Conservation (phyloP, 92 coral and sea anemone genomes). For the Siderastrea radians region DNA sequence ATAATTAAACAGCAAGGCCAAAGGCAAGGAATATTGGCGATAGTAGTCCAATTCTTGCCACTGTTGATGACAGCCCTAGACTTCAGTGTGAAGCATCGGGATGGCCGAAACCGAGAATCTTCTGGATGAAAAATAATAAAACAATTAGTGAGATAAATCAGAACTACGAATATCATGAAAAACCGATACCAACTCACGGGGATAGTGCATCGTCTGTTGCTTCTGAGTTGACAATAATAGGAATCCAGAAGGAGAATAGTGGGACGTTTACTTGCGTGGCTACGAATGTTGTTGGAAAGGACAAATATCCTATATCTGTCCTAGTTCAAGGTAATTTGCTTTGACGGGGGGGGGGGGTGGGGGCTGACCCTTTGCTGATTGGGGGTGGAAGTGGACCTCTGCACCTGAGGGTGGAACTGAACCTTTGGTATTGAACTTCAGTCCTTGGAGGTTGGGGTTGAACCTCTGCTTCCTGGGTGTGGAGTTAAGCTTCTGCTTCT, state of each 20-base stretch:
- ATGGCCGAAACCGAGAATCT: constrained; percentile 43
- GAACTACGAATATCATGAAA: background rate
- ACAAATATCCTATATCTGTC: background rate
- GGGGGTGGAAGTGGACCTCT: too few relatives aligned
- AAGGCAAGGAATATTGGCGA: background rate
- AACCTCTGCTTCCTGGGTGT: too few relatives aligned
- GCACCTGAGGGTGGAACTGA: too few relatives aligned
- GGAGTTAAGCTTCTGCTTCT: too few relatives aligned
- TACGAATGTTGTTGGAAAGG: constrained; percentile 29
- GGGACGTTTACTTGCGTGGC: constrained; percentile 51
- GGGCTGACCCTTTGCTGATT: too few relatives aligned
- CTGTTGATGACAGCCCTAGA: background rate
- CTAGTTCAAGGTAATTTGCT: constrained; percentile 12
- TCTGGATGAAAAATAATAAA: constrained; percentile 38
- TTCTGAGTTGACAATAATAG: background rate
- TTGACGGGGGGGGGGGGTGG: too few relatives aligned
- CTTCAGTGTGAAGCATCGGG: constrained; percentile 51
- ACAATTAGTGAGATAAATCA: background rate
- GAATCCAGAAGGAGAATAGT: background rate
- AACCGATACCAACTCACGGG: background rate
- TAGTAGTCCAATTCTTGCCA: background rate
- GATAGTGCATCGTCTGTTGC: background rate
- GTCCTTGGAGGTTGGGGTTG: too few relatives aligned
- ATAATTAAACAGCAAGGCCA: constrained; percentile 23
- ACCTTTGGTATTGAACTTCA: too few relatives aligned